Evolutionary conservation across 2,797 vertebrate species (phyloP), one percentile per base, ranked within the genome.

Genomic region (Cheracebus regulus): DNA sequence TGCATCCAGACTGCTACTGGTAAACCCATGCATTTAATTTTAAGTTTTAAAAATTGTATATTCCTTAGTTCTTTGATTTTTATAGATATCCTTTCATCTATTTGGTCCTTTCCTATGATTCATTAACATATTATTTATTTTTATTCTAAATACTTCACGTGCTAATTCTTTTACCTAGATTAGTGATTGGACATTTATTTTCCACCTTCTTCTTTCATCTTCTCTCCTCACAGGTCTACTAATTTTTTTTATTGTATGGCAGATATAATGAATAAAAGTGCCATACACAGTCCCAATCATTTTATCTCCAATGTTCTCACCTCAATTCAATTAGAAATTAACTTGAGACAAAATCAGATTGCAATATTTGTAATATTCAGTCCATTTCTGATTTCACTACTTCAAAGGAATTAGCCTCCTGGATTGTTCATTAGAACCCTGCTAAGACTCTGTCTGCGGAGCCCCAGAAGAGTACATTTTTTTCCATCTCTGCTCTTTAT

Each of bases 191-290:
- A 72, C 44, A 79, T 57, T 2, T 48, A 50, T 76, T 70, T 90
- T 19, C 5, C 46, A 10, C 7, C 24, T 83, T 58, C 48, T 76
- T 93, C 11, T 82, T 83, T 58, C 36, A 57, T 24, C 33, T 46
- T 52, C 24, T 13, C n/a, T 93, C 57, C 93, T 96, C 81, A 84
- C 4, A 86, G 58, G 11, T n/a, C 90, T 90, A 79, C 52, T 92
- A 84, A 84, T 57, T 64, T 93, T 39, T 95, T 96, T 93, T 67
- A 61, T 85, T 85, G 1, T 33, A 55, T 93, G 39, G 10, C 58
- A 79, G 12, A 75, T 87, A 79, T 8, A 93, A 95, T 48, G 28
- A 92, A 48, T 85, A 46, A 52, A 88, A 88, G 26, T 61, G 36
- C 36, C 17, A 89, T 30, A 58, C 14, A 83, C 4, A 64, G 24